Conservation (phyloP, 2,888 invertebrate species). For the Nudaria mundana region DNA sequence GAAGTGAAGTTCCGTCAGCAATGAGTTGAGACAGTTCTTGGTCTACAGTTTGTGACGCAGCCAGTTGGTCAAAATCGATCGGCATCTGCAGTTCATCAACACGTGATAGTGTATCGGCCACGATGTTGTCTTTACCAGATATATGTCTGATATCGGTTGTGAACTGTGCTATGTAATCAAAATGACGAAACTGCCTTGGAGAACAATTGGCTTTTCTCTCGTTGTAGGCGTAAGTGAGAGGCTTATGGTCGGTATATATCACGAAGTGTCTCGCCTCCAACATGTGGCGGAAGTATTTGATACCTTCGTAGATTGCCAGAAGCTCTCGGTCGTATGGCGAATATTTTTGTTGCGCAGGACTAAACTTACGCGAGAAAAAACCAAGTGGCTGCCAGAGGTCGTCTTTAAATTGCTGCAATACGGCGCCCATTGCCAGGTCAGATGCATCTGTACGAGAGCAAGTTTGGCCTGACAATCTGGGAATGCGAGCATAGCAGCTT, state of each 20-base stretch:
- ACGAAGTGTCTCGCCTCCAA: too few relatives aligned
- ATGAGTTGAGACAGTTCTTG: background rate
- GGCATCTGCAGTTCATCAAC: too few relatives aligned
- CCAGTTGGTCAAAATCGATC: background rate
- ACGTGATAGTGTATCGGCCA: too few relatives aligned
- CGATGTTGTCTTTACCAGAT: too few relatives aligned
- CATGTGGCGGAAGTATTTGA: constrained; percentile 10
- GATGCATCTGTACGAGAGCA: constrained; percentile 6
- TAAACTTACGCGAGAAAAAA: constrained; percentile 8
- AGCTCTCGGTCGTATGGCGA: too few relatives aligned
- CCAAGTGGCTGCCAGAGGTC: constrained; percentile 5
- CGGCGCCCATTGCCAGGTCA: too few relatives aligned
- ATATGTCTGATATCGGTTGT: too few relatives aligned
- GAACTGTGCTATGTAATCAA: constrained; percentile 5
- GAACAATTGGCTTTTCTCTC: background rate
- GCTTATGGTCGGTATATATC: constrained; percentile 16
- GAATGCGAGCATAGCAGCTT: too few relatives aligned
- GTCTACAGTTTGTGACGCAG: background rate
- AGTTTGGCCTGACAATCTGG: too few relatives aligned
- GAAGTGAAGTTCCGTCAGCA: background rate
- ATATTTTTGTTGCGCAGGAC: constrained; percentile 8
- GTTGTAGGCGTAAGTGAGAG: constrained; percentile 7
- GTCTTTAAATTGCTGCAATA: constrained; percentile 5
- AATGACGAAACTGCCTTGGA: too few relatives aligned
- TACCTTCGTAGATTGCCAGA: constrained; percentile 8